Base-by-base conservation (phyloP, 2,888 invertebrate species). In the Drosophila percnosoma region DNA sequence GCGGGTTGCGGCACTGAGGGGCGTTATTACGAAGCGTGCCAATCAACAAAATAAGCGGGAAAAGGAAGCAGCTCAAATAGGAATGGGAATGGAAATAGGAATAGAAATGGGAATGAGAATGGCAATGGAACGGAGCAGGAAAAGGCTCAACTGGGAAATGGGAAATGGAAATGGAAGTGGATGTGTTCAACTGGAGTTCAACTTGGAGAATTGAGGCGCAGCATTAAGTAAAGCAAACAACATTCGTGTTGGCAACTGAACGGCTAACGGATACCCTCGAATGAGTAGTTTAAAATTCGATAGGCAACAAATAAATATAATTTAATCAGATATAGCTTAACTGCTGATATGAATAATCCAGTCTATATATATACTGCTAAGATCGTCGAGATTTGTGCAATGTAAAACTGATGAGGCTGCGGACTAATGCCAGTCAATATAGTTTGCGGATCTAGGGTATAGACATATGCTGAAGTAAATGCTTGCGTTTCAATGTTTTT, bases 1-100 rank as follows among this genome's bases (percentile, higher is more conserved):
- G 8, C 36, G 29, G 42, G 29, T 24, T 40, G 21, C 11, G 36
- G 51, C 5, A 7, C 15, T 4, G 8, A 4, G 24, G 24, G 45
- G 24, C 45, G 24, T 15, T 15, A 45, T 24, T 4, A 10, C 57
- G 67, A 64, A 61, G 70, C 75, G 75, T 70, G 77, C 75, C 78
- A 57, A 71, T 36, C 51, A 67, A 49, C 52, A 6, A 61, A 74
- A 74, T 78, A 63, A 75, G 78, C 74, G 62, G 55, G 63, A 74
- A 62, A 57, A 57, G 57, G 58, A 69, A 63, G 48, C 48, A 59
- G 51, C 21, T 24, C 18, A 18, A 18, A 10, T 27, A 48, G 36
- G 36, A 52, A 45, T 10, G 31, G 18, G 40, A 42, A 42, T 42
- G 21, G 11, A 4, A 21, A 40, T 7, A 13, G 15, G 34, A 34